phyloP scores from a whole-genome alignment of 2,797 vertebrate species.

The Zenarchopterus dispar region DNA sequence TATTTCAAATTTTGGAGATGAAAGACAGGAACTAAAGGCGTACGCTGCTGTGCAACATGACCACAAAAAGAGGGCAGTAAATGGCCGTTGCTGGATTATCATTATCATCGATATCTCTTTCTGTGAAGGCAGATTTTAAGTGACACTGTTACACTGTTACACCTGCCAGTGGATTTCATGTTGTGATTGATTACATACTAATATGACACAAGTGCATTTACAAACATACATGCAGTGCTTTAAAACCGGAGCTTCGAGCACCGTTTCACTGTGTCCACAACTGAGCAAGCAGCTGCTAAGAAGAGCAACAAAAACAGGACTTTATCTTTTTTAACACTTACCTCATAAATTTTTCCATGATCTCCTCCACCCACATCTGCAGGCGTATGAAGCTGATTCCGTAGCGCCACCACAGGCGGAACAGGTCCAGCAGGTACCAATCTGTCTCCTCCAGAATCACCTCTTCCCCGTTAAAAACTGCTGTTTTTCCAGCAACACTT shows the following conservation, averaged over 20 bases:
- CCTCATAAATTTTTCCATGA: slow-evolving; percentile 99
- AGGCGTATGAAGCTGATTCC: slow-evolving; percentile 97
- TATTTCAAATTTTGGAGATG: no score
- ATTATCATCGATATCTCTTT: no score
- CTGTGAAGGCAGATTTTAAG: no score
- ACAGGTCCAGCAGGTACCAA: slow-evolving; percentile 97
- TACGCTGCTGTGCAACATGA: no score
- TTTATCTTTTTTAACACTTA: slow-evolving; percentile 52
- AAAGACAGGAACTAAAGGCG: no score
- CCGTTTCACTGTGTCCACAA: not conserved
- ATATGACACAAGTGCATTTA: not conserved
- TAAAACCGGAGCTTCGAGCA: no score
- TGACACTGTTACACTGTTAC: not conserved
- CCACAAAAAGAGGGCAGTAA: no score
- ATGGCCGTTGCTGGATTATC: no score
- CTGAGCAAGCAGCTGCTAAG: not conserved
- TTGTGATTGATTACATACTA: not conserved
- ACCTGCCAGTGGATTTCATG: not conserved
- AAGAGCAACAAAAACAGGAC: not conserved
- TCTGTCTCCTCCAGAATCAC: slow-evolving; percentile 96
- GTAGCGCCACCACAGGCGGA: slow-evolving; percentile 98
- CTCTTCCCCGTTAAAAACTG: slow-evolving; percentile 91
- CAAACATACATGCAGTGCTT: no score
- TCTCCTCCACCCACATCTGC: slow-evolving; percentile 99
- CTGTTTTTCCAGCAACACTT: slow-evolving; percentile 90